These are phyloP conservation scores for Sebastes kiyomatsui DNA, from an alignment of 2,797 vertebrate species.

Conservation along the genomic window DNA sequence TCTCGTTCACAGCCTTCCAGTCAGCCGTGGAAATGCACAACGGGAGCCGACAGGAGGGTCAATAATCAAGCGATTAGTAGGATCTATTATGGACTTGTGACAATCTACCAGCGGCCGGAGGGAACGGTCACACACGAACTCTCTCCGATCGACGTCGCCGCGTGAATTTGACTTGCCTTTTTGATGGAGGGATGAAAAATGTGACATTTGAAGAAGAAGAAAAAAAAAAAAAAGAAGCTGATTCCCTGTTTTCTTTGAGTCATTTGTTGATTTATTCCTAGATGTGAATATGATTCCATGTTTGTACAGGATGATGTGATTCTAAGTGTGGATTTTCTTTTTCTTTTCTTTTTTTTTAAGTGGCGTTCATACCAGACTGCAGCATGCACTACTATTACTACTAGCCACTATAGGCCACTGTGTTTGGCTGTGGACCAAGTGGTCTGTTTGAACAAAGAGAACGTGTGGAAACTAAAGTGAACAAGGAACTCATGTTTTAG, in stretches of 20 bases:
- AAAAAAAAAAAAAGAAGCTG: neutral
- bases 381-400: slow-evolving; percentile 66
- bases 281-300: slow-evolving; percentile 75
- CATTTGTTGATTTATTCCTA: slow-evolving; percentile 45
- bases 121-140: neutral
- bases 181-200: slow-evolving; percentile 14
- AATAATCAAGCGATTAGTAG: neutral
- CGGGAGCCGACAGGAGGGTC: neutral
- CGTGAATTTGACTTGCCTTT: slow-evolving; percentile 42
- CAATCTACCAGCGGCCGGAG: neutral
- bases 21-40: slow-evolving; percentile 13
- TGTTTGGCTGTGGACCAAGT: slow-evolving; percentile 58
- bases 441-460: slow-evolving; percentile 62
- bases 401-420: slow-evolving; percentile 61
- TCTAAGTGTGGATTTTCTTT: slow-evolving; percentile 70
- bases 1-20: neutral
- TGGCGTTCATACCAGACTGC: slow-evolving; percentile 55
- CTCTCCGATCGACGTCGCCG: neutral
- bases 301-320: slow-evolving; percentile 77
- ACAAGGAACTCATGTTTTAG: slow-evolving; percentile 40
- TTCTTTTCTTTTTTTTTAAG: slow-evolving; percentile 51
- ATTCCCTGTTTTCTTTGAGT: slow-evolving; percentile 16
- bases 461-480: slow-evolving; percentile 44
- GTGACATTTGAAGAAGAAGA: neutral
- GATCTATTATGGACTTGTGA: neutral